phyloP scores from a whole-genome alignment of 2,113 vertebrate species.

The Heloderma charlesbogerti region DNA sequence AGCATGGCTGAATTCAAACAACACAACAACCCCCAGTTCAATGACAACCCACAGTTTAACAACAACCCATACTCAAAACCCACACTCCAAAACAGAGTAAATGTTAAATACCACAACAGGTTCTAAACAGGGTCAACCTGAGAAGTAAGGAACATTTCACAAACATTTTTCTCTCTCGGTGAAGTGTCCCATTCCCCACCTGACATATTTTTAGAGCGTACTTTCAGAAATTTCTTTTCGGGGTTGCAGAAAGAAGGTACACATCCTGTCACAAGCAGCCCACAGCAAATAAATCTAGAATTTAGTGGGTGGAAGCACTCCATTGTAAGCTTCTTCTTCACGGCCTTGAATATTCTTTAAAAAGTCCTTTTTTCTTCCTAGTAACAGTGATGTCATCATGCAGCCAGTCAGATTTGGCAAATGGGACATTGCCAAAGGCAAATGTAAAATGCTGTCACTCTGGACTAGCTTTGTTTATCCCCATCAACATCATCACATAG shows the following conservation, averaged over 20 bases:
- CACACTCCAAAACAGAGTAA: neutral
- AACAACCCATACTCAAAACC: neutral
- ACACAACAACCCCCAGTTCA: no score
- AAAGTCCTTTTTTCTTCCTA: no score
- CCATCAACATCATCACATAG: neutral
- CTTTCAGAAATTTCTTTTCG: neutral
- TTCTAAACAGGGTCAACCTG: neutral
- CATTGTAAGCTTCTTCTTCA: neutral
- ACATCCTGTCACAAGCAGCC: neutral
- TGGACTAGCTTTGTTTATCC: neutral
- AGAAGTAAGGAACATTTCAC: neutral
- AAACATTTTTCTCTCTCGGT: neutral
- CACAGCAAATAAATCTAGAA: neutral
- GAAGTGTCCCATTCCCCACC: neutral
- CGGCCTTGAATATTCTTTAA: neutral
- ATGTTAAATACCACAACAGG: neutral
- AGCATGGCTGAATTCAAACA: no score
- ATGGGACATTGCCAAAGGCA: neutral
- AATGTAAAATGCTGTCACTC: neutral
- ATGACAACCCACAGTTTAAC: no score
- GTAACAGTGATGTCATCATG: neutral
- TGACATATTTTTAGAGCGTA: neutral
- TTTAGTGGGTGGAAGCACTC: neutral
- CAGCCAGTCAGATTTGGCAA: neutral
- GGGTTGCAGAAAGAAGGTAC: neutral